phyloP scores from a whole-genome alignment of 2,797 vertebrate genomes.

The Artibeus jamaicensis region DNA sequence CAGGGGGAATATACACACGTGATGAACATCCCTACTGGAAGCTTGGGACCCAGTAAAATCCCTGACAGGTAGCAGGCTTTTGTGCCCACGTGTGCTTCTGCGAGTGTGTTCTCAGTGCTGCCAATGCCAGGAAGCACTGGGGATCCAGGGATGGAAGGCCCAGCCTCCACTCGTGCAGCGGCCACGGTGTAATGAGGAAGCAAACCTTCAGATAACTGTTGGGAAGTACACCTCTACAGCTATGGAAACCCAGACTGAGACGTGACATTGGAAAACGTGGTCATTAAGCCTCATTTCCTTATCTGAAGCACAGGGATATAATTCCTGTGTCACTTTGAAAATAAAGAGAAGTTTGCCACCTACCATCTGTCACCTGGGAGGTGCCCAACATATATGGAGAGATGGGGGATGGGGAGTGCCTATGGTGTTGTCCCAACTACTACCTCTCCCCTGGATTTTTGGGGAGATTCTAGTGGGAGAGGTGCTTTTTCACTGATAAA shows the following conservation, averaged over 20 bases:
- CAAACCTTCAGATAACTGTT: rapidly evolving
- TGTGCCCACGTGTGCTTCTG: rapidly evolving
- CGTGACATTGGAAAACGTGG: neutral
- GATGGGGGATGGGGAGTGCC: neutral
- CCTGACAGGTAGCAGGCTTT: too few relatives aligned
- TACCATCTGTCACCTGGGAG: neutral
- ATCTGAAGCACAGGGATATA: neutral
- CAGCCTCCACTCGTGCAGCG: neutral
- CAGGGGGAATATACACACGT: neutral
- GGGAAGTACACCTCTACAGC: too few relatives aligned
- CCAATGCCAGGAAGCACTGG: neutral
- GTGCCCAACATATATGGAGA: neutral
- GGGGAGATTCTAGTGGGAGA: neutral
- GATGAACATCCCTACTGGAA: too few relatives aligned
- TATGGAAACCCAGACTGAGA: neutral
- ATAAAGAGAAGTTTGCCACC: neutral
- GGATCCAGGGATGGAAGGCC: neutral
- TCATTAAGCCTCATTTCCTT: neutral
- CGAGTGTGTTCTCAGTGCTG: neutral
- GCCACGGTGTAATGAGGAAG: rapidly evolving
- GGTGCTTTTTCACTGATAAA: neutral
- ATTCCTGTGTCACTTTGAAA: neutral
- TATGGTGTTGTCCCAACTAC: too few relatives aligned
- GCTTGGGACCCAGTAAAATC: neutral
- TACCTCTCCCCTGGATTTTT: neutral